Evolutionary conservation across 2,113 vertebrate genomes (phyloP).

Genomic region (Cyprinodon brontotheroides): DNA sequence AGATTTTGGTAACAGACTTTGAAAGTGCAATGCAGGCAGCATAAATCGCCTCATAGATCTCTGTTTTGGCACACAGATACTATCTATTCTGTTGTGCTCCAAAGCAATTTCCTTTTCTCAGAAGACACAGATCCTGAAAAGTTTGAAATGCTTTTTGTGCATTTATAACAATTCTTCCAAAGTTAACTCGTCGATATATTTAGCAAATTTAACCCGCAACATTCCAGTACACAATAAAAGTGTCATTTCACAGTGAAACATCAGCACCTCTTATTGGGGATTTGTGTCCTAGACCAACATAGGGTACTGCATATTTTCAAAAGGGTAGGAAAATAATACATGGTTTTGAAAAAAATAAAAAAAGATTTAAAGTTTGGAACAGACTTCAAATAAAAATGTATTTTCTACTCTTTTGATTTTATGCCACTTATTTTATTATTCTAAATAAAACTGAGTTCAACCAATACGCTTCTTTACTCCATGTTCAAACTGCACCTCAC

Average conservation of each 20-base stretch:
- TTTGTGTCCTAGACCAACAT: neutral
- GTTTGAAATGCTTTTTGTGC: neutral
- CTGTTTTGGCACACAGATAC: slow-evolving; percentile 20
- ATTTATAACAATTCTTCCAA: neutral
- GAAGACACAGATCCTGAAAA: neutral
- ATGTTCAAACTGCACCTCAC: neutral
- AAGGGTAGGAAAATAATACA: neutral
- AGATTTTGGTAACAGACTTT: slow-evolving; percentile 22
- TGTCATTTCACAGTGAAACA: no score
- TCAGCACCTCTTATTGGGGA: neutral
- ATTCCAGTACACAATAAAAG: neutral
- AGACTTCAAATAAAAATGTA: no score
- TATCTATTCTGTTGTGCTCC: slow-evolving; percentile 4
- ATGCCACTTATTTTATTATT: neutral
- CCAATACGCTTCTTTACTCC: no score
- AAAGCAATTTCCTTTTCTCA: slow-evolving; percentile 8
- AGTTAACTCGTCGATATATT: neutral
- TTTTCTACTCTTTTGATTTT: neutral
- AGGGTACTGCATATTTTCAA: neutral
- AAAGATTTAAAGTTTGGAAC: no score
- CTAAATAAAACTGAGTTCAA: neutral
- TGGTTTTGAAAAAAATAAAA: no score
- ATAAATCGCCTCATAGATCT: slow-evolving; percentile 30
- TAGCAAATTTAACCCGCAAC: neutral
- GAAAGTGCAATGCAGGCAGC: slow-evolving; percentile 16